Percentiles rank a stretch among this genome's conserved stretches.
Conservation (phyloP, 2,113 vertebrate species). For the Salvelinus alpinus region DNA sequence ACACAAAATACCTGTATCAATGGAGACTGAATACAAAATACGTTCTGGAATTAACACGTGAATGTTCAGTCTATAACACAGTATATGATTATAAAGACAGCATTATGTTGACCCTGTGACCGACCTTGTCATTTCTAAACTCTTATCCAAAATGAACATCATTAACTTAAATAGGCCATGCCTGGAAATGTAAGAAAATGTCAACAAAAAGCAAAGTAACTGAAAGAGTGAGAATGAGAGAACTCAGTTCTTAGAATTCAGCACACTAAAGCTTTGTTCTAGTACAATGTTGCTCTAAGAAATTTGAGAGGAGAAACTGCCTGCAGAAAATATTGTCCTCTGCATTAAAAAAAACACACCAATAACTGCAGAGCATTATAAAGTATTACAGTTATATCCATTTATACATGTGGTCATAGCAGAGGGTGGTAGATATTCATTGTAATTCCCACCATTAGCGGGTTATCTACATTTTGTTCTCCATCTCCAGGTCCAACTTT, state of each 20-base stretch:
- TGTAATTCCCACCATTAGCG: not conserved
- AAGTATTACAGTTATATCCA: not conserved
- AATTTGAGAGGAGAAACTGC: slow-evolving; percentile 5
- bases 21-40: slow-evolving; percentile 9
- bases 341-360: not conserved
- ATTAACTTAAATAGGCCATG: slow-evolving; percentile 31
- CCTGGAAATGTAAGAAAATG: slow-evolving; percentile 6
- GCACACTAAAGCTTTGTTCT: slow-evolving; percentile 47
- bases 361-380: no score
- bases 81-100: slow-evolving; percentile 15
- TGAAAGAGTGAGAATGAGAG: slow-evolving; percentile 6
- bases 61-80: slow-evolving; percentile 25
- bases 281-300: slow-evolving; percentile 24
- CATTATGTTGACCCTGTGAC: slow-evolving; percentile 21
- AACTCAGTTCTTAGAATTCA: slow-evolving; percentile 3
- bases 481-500: not conserved
- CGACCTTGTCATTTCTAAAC: slow-evolving; percentile 3
- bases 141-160: slow-evolving; percentile 33
- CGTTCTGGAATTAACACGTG: slow-evolving; percentile 34
- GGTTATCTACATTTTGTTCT: slow-evolving; percentile 33
- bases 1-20: not conserved
- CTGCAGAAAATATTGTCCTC: not conserved
- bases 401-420: not conserved
- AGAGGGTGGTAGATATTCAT: slow-evolving; percentile 25
- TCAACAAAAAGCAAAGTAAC: slow-evolving; percentile 48